phyloP scores from a whole-genome alignment of 2,797 vertebrate genomes.

The Sibirionetta formosa region DNA sequence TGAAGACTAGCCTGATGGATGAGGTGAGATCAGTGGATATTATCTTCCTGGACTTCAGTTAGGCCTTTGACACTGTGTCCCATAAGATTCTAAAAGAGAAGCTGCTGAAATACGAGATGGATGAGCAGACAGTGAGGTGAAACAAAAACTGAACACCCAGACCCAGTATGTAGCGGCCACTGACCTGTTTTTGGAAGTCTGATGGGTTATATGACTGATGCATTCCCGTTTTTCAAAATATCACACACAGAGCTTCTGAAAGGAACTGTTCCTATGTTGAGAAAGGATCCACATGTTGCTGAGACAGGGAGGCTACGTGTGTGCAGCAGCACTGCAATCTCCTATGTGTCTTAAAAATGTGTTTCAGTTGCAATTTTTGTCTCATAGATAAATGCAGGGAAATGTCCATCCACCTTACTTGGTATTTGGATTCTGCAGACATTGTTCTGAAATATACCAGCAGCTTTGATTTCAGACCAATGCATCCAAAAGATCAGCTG shows the following conservation, averaged over 20 bases:
- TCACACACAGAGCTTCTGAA: not conserved
- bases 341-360: fast-evolving
- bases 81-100: too few relatives aligned
- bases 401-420: fast-evolving
- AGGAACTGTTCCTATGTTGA: not conserved
- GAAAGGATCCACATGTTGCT: not conserved
- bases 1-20: too few relatives aligned
- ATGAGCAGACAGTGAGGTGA: too few relatives aligned
- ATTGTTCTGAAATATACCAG: not conserved
- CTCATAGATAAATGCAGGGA: not conserved
- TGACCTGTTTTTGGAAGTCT: not conserved
- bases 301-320: fast-evolving
- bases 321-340: not conserved
- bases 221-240: not conserved
- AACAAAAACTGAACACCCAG: too few relatives aligned
- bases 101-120: too few relatives aligned
- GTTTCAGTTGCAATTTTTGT: not conserved
- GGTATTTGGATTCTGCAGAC: not conserved
- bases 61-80: too few relatives aligned
- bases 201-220: not conserved
- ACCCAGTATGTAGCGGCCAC: too few relatives aligned
- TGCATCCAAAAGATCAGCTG: too few relatives aligned
- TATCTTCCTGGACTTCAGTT: too few relatives aligned
- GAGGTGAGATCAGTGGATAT: too few relatives aligned
- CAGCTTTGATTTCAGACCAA: not conserved